Percentiles rank a stretch among this genome's conserved stretches.
Conservation (phyloP, 2,888 invertebrate species). For the Lumbricus terrestris region DNA sequence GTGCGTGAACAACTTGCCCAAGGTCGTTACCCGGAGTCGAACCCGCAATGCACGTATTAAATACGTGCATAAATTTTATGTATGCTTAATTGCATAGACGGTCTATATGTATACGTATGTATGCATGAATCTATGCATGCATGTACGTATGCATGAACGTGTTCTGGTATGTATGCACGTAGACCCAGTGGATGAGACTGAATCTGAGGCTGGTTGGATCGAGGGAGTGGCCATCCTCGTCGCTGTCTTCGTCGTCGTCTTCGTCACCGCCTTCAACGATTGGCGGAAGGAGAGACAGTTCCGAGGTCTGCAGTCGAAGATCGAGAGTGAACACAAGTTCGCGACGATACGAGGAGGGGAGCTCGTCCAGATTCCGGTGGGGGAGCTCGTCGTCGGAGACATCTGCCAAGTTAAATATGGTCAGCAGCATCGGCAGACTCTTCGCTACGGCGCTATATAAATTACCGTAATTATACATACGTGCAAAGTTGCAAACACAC, state of each 20-base stretch:
- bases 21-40: too few species aligned
- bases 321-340: slow-evolving; percentile 98
- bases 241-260: slow-evolving; percentile 96
- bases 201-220: slow-evolving; percentile 94
- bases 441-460: too few species aligned
- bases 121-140: too few species aligned
- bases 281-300: slow-evolving; percentile 99
- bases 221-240: slow-evolving; percentile 98
- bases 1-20: too few species aligned
- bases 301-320: slow-evolving; percentile 92
- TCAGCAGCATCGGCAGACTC: slow-evolving; percentile 45
- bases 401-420: slow-evolving; percentile 80
- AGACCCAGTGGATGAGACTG: slow-evolving; percentile 69
- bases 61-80: too few species aligned
- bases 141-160: neutral
- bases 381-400: slow-evolving; percentile 96
- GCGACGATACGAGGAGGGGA: slow-evolving; percentile 85
- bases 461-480: too few species aligned
- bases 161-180: neutral
- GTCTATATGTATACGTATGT: too few species aligned
- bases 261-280: slow-evolving; percentile 99
- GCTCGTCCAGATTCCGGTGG: slow-evolving; percentile 89
- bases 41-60: neutral
- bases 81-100: too few species aligned
- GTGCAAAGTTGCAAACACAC: too few species aligned